Conservation (phyloP, 2,797 vertebrate species). For the Amblyopsis hoosieri region DNA sequence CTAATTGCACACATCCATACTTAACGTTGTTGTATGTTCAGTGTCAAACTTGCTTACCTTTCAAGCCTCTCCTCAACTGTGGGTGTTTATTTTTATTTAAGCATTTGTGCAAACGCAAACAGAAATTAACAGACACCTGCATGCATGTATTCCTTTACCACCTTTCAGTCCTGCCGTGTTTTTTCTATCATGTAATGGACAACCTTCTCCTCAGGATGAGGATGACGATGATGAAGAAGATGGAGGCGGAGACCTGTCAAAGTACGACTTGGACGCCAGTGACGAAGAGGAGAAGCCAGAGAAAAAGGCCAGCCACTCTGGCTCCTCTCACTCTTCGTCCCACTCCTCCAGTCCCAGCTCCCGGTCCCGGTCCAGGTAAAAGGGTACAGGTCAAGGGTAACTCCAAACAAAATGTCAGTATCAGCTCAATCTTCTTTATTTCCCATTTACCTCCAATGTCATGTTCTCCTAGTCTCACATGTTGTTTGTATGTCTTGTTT, state of each 20-base stretch:
- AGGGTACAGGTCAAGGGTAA: conserved; percentile 99
- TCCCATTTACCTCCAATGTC: conserved; percentile 56
- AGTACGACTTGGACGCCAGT: conserved; percentile 92
- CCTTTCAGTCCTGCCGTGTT: no score
- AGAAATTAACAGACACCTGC: no score
- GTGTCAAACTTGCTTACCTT: no score
- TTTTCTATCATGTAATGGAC: no score
- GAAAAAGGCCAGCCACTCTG: conserved; percentile 85
- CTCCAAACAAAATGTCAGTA: conserved; percentile 99
- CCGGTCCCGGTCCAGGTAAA: conserved; percentile 99
- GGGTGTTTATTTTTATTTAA: no score
- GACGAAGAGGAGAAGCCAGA: conserved; percentile 74
- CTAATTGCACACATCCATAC: no score
- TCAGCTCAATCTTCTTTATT: conserved; percentile 89
- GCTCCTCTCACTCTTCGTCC: conserved; percentile 92
- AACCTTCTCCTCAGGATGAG: conserved; percentile 79
- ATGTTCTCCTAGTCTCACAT: conserved; percentile 46
- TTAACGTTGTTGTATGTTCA: no score
- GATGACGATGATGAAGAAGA: conserved; percentile 75
- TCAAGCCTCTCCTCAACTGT: no score
- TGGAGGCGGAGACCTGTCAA: conserved; percentile 91
- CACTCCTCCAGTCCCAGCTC: conserved; percentile 97
- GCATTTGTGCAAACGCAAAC: no score
- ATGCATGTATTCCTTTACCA: no score
- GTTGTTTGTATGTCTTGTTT: conserved; percentile 28